Evolutionary conservation across 2,888 invertebrate genomes (phyloP).

Genomic region (Biston stratarius): DNA sequence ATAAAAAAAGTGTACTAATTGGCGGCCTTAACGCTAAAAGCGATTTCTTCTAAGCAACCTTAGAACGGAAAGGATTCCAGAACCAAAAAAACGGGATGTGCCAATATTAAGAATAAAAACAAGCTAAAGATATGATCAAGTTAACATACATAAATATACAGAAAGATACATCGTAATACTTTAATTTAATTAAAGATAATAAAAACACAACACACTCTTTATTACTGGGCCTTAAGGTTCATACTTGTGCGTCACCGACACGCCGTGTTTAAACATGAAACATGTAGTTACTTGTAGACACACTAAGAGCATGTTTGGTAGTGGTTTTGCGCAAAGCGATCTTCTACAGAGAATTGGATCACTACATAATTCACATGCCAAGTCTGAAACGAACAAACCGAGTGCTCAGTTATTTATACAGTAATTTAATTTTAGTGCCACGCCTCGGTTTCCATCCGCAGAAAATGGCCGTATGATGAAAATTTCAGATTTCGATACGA

Average conservation of each 20-base stretch:
- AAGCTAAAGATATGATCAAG: too few relatives aligned
- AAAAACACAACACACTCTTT: too few relatives aligned
- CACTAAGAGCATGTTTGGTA: conserved; percentile 15
- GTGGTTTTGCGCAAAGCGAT: conserved; percentile 39
- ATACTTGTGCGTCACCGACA: neutral
- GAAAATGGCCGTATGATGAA: conserved; percentile 38
- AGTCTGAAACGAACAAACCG: conserved; percentile 40
- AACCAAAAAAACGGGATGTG: too few relatives aligned
- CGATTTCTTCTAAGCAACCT: too few relatives aligned
- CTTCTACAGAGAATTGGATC: conserved; percentile 40
- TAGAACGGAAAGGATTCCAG: too few relatives aligned
- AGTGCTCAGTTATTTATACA: conserved; percentile 59
- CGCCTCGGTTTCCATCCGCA: conserved; percentile 40
- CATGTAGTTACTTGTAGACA: neutral
- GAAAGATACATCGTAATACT: too few relatives aligned
- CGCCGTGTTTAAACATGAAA: neutral
- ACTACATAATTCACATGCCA: conserved; percentile 44
- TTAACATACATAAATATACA: too few relatives aligned
- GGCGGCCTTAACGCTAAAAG: too few relatives aligned
- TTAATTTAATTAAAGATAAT: too few relatives aligned
- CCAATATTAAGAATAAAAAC: too few relatives aligned
- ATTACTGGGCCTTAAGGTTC: neutral
- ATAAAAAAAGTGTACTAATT: too few relatives aligned
- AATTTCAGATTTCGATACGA: conserved; percentile 39
- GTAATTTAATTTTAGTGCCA: conserved; percentile 63